Percentiles rank a stretch among this genome's conserved stretches.
Conservation (phyloP, 2,113 vertebrate species). For the Noctilio leporinus region DNA sequence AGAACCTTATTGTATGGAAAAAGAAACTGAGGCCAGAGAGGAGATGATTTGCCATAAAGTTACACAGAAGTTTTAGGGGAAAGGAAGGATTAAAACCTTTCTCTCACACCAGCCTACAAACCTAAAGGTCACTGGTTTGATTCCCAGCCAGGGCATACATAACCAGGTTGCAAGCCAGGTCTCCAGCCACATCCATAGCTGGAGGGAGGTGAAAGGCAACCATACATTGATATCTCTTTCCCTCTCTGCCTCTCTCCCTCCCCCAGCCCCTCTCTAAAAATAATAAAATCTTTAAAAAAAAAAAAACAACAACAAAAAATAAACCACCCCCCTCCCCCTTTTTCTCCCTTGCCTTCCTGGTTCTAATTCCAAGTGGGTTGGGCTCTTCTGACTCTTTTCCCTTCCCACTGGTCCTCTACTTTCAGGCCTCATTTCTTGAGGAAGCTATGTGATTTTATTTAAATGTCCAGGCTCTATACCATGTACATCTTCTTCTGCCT, state of each 20-base stretch:
- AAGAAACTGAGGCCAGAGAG: background rate
- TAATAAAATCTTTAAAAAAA: too few species aligned
- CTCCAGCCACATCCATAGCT: too few species aligned
- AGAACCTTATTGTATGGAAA: background rate
- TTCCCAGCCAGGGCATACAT: too few species aligned
- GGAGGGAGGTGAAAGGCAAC: too few species aligned
- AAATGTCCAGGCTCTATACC: background rate
- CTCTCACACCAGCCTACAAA: too few species aligned
- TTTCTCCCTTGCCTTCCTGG: background rate
- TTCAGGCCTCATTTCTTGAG: background rate
- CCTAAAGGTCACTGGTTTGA: too few species aligned
- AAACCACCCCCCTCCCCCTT: too few species aligned
- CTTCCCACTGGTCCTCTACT: background rate
- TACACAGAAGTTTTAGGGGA: background rate
- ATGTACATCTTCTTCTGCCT: background rate
- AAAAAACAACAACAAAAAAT: too few species aligned
- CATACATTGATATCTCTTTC: too few species aligned
- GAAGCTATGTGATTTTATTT: background rate
- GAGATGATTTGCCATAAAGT: background rate
- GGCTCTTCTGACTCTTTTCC: background rate
- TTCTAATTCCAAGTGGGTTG: background rate
- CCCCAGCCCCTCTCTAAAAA: too few species aligned
- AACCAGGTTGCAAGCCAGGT: too few species aligned
- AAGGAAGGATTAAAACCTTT: background rate
- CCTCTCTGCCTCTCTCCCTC: too few species aligned